These are phyloP conservation scores for Nowickia ferox DNA, from an alignment of 2,888 invertebrate genomes.

Conservation along the genomic window DNA sequence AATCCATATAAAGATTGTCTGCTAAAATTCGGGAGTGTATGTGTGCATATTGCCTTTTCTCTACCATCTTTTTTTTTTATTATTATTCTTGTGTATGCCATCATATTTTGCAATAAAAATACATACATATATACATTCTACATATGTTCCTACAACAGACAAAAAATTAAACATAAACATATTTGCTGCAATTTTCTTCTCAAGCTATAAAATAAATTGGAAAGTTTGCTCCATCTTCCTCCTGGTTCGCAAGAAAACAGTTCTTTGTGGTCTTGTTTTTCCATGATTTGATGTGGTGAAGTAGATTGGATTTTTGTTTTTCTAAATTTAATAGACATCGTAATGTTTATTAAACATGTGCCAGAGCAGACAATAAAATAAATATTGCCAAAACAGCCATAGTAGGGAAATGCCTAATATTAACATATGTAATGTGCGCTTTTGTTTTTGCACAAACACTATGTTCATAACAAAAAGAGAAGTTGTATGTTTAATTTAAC, in stretches of 20 bases:
- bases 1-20: too few relatives aligned
- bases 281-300: slow-evolving; percentile 5
- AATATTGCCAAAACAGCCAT: too few relatives aligned
- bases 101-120: slow-evolving; percentile 2
- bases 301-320: background rate
- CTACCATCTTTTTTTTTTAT: slow-evolving; percentile 1
- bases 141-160: slow-evolving; percentile 2
- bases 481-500: too few relatives aligned
- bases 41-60: background rate
- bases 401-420: too few relatives aligned
- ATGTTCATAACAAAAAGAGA: too few relatives aligned
- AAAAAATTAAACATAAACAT: slow-evolving; percentile 67
- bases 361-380: too few relatives aligned
- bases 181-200: slow-evolving; percentile 63
- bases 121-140: background rate
- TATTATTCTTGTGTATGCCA: background rate
- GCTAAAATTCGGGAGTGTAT: too few relatives aligned
- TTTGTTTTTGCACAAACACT: too few relatives aligned
- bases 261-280: slow-evolving; percentile 24
- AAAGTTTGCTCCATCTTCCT: slow-evolving; percentile 55
- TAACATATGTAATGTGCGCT: too few relatives aligned
- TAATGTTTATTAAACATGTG: too few relatives aligned
- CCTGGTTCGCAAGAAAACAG: background rate
- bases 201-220: slow-evolving; percentile 67
- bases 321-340: background rate